phyloP scores from a whole-genome alignment of 2,797 vertebrate genomes.

The Brachymystax lenok region DNA sequence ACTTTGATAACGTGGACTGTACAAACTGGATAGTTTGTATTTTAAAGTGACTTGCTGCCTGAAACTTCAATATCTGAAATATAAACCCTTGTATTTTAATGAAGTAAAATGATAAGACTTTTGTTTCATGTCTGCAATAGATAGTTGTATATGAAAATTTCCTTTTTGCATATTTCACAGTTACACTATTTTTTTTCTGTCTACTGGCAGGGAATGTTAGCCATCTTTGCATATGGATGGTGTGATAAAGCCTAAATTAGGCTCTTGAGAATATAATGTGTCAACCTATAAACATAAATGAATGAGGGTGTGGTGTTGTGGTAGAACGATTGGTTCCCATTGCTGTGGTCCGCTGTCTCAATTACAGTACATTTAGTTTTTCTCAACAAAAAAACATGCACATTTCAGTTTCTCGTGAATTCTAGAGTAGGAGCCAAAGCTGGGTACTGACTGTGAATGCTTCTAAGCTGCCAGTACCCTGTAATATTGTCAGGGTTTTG shows the following conservation, averaged over 20 bases:
- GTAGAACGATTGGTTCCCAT: slow-evolving; percentile 40
- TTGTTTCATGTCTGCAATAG: slow-evolving; percentile 68
- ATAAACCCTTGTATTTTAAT: slow-evolving; percentile 52
- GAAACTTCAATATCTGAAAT: slow-evolving; percentile 41
- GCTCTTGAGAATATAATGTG: slow-evolving; percentile 60
- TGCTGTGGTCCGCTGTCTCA: slow-evolving; percentile 47
- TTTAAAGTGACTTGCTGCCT: slow-evolving; percentile 62
- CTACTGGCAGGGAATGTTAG: slow-evolving; percentile 71
- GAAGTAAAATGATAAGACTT: slow-evolving; percentile 56
- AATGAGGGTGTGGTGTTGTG: slow-evolving; percentile 41
- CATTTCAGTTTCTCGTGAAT: slow-evolving; percentile 55
- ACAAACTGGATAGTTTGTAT: slow-evolving; percentile 66
- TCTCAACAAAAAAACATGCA: slow-evolving; percentile 42
- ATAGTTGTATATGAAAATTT: slow-evolving; percentile 40
- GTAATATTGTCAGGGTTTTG: slow-evolving; percentile 46
- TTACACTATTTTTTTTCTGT: slow-evolving; percentile 71
- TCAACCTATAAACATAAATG: slow-evolving; percentile 41
- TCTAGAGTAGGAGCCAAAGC: slow-evolving; percentile 37
- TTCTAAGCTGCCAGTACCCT: slow-evolving; percentile 51
- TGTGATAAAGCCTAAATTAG: slow-evolving; percentile 77
- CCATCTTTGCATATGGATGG: slow-evolving; percentile 41
- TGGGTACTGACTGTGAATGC: slow-evolving; percentile 52
- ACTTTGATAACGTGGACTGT: slow-evolving; percentile 72
- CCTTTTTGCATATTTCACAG: slow-evolving; percentile 54
- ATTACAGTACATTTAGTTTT: slow-evolving; percentile 42